A percentile compares a stretch with the other conserved stretches of the same genome.
Evolutionary conservation across 2,113 vertebrate genomes (phyloP).

Genomic region (Channa argus): DNA sequence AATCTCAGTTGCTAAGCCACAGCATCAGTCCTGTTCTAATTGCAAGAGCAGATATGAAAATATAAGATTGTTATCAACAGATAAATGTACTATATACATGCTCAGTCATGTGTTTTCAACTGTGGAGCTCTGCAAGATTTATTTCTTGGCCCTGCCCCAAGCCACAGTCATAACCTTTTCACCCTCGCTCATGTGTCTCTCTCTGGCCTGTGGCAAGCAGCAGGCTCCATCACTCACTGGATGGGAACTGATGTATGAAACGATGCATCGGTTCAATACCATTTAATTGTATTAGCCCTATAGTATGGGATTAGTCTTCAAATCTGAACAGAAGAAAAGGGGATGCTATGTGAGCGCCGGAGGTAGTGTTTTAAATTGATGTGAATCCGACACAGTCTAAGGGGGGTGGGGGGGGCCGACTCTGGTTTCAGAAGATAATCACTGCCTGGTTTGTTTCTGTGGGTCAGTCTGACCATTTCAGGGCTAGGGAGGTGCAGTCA

Average conservation of each 20-base stretch:
- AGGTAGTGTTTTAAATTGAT: constrained; percentile 68
- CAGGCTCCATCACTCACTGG: constrained; percentile 48
- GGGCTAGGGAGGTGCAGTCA: constrained; percentile 41
- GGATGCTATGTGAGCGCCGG: constrained; percentile 48
- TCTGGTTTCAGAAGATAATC: constrained; percentile 73
- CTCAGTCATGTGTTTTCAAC: constrained; percentile 25
- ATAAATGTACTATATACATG: constrained; percentile 15
- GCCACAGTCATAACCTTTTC: constrained; percentile 67
- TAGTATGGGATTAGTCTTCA: constrained; percentile 76
- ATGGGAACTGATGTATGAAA: constrained; percentile 65
- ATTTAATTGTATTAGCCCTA: constrained; percentile 79
- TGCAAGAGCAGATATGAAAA: constrained; percentile 23
- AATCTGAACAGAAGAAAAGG: constrained; percentile 71
- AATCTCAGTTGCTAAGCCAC: constrained; percentile 2
- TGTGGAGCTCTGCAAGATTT: constrained; percentile 3
- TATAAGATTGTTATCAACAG: constrained; percentile 9
- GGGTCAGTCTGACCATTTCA: constrained; percentile 53
- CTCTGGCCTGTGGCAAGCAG: constrained; percentile 32
- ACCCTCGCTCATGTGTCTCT: constrained; percentile 55
- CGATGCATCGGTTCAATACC: constrained; percentile 70
- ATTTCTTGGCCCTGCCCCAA: constrained; percentile 38
- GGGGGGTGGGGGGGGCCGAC: constrained; percentile 26
- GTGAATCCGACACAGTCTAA: constrained; percentile 55
- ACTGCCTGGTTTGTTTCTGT: constrained; percentile 65
- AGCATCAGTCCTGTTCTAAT: constrained; percentile 25